Conservation (phyloP, 2,888 invertebrate species). For the Synanthedon vespiformis region DNA sequence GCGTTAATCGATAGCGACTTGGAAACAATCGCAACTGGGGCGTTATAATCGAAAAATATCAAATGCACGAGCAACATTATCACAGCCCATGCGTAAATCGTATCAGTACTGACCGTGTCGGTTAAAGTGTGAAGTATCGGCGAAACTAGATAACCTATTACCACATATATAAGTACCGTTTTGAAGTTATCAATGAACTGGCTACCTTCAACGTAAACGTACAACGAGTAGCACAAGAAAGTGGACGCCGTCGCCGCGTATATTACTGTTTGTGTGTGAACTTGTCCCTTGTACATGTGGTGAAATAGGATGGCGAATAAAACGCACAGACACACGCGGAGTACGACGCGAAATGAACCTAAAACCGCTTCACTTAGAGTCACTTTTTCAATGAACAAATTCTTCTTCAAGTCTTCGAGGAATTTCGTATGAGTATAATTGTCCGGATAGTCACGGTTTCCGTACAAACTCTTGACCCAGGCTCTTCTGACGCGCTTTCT, state of each 20-base stretch:
- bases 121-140: conserved; percentile 95
- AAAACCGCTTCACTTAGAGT: conserved; percentile 76
- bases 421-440: conserved; percentile 93
- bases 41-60: conserved; percentile 92
- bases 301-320: conserved; percentile 80
- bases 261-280: conserved; percentile 75
- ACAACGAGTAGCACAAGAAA: conserved; percentile 73
- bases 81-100: conserved; percentile 93
- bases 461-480: conserved; percentile 93
- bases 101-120: conserved; percentile 96
- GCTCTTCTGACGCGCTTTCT: conserved; percentile 36
- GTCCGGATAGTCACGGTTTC: conserved; percentile 88
- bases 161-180: conserved; percentile 83
- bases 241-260: conserved; percentile 67
- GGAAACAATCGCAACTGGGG: conserved; percentile 88
- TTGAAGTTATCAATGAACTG: conserved; percentile 73
- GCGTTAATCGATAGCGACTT: conserved; percentile 93
- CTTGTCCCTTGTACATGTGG: conserved; percentile 77
- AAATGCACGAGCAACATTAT: conserved; percentile 90
- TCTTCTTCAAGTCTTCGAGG: conserved; percentile 85
- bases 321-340: conserved; percentile 83
- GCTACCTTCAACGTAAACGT: conserved; percentile 44
- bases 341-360: conserved; percentile 83
- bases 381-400: conserved; percentile 82
- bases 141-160: conserved; percentile 89